phyloP scores from a whole-genome alignment of 2,888 invertebrate genomes.

The Conops quadrifasciatus region DNA sequence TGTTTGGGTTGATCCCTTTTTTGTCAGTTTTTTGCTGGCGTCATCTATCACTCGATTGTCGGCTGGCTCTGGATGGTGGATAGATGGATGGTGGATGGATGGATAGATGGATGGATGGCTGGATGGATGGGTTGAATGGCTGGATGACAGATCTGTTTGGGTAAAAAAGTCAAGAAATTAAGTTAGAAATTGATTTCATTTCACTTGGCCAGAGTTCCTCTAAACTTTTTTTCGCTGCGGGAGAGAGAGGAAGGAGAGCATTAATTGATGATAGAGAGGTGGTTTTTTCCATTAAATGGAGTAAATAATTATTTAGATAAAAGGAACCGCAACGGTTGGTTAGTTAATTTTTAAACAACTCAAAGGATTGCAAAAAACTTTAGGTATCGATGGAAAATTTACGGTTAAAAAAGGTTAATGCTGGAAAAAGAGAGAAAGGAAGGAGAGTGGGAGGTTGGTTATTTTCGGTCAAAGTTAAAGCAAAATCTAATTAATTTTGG shows the following conservation, averaged over 20 bases:
- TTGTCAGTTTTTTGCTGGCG: not conserved
- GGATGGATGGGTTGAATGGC: not conserved
- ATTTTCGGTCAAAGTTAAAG: no score
- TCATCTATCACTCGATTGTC: conserved; percentile 28
- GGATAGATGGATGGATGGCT: not conserved
- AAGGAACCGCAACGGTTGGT: no score
- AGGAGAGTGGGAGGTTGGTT: no score
- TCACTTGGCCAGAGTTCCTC: not conserved
- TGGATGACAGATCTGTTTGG: conserved; percentile 1
- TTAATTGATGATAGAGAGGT: not conserved
- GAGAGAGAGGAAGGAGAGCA: no score
- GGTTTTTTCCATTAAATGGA: not conserved
- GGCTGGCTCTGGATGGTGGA: not conserved
- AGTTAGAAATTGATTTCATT: not conserved
- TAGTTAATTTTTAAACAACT: no score
- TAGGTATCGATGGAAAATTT: no score
- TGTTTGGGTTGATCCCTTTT: not conserved
- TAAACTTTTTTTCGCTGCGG: no score
- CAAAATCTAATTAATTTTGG: no score
- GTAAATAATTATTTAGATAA: no score
- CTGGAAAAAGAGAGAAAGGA: no score
- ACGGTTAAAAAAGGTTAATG: no score
- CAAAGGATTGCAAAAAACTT: no score
- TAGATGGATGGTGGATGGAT: not conserved
- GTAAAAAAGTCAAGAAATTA: not conserved